These are phyloP conservation scores for Takifugu ocellatus DNA, from an alignment of 2,797 vertebrate species.

Conservation along the genomic window DNA sequence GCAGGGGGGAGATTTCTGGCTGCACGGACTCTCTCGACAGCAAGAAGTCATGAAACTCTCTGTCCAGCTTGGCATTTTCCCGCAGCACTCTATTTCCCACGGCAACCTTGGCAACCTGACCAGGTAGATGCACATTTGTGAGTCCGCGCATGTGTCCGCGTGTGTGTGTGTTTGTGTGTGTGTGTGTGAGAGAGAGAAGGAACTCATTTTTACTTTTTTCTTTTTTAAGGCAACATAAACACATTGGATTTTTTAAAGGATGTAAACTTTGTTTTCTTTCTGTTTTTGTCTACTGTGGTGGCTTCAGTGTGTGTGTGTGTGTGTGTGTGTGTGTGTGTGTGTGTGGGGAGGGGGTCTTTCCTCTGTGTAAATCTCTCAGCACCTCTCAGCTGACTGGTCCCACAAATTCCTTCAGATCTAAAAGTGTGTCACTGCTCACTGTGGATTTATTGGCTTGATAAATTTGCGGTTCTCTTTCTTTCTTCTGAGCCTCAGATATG, in stretches of 20 bases:
- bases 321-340: conserved; percentile 10
- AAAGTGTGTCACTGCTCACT: conserved; percentile 14
- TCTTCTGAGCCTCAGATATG: conserved; percentile 8
- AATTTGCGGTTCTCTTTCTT: not conserved
- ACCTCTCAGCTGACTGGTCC: conserved; percentile 27
- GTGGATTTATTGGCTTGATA: conserved; percentile 25
- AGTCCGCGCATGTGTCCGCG: conserved; percentile 16
- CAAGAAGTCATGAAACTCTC: conserved; percentile 73
- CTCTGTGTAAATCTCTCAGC: conserved; percentile 38
- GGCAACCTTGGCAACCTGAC: conserved; percentile 56
- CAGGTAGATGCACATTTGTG: conserved; percentile 54
- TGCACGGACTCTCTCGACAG: conserved; percentile 45
- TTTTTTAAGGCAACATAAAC: conserved; percentile 8
- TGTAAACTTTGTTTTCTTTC: conserved; percentile 14
- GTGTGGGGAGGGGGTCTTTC: conserved; percentile 25
- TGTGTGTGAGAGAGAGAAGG: not conserved
- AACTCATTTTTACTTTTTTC: conserved; percentile 1
- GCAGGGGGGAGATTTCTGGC: conserved; percentile 35
- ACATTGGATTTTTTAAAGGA: conserved; percentile 3
- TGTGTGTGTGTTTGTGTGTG: conserved; percentile 9
- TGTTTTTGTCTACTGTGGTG: not conserved
- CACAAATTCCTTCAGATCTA: conserved; percentile 25
- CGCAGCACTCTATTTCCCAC: conserved; percentile 59
- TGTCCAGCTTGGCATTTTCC: conserved; percentile 62
- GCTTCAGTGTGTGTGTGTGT: not conserved